Evolutionary conservation across 2,113 vertebrate species (phyloP), one percentile per base, ranked within the genome.

Genomic region (Tautogolabrus adspersus): DNA sequence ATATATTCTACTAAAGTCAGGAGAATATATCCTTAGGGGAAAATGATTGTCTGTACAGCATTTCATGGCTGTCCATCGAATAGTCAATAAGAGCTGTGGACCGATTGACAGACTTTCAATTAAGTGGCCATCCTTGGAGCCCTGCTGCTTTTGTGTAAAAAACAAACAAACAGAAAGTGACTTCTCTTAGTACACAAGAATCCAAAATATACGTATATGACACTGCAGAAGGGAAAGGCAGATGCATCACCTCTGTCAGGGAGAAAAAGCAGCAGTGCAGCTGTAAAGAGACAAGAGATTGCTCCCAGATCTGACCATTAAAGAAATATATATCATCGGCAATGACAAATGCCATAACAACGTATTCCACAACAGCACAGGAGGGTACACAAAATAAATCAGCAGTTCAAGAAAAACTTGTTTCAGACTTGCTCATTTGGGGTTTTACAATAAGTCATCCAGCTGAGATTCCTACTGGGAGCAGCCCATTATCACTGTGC

Each of bases 401-500:
- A 76, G 18, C 51, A 68, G 8, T 57, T 81, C 44, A 75, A 77
- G 83, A 68, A 70, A 83, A 76, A 72, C 40, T 64, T 79, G 46
- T 52, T 12, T 55, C 51, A 58, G 72, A 77, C 22, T 5, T 16
- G 75, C 46, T 86, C 51, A 65, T 86, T 71, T 84, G 54, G 55
- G 65, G 23, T 81, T 91, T 79, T 72, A 66, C 86, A 73, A 67
- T 82, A 86, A 88, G 66, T 91, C 80, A 84, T 75, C 82, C 83
- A 81, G 66, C 84, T 72, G 79, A 73, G 76, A 77, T 77, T 73
- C 89, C 77, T 74, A 80, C 67, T 70, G 70, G 74, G 82, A 88
- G 23, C 46, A 82, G 74, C 79, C 74, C 86, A 79, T 85, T 90
- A 85, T 88, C 81, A 78, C 78, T 77, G 71, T 65, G 65, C 56